Base-by-base conservation (phyloP, 2,113 vertebrate genomes). In the Mesocricetus auratus region DNA sequence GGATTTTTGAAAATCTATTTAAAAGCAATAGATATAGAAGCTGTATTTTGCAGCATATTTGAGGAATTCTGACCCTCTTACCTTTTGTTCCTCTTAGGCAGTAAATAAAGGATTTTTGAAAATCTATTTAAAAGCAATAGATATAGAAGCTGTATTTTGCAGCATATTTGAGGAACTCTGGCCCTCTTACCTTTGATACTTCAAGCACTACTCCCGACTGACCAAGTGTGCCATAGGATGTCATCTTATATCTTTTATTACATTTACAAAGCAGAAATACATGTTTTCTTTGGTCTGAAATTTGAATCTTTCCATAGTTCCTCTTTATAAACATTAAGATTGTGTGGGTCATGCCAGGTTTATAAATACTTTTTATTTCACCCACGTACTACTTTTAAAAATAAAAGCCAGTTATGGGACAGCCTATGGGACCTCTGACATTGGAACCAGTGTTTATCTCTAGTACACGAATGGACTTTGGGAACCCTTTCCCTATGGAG, bases 321-420 rank as follows among this genome's bases (percentile, higher is more conserved):
- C 31, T 94, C 42, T 79, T 92, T 75, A 47, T 33, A 74, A 88
- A 94, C 3, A 45, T 19, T 62, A 69, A 24, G 81, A 69, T 22
- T 71, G 33, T 64, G 6, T 45, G 21, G 3, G 90, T 58, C 50
- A 39, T 66, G 36, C 21, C 31, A 90, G 77, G 5, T 2, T 47
- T 91, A 19, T 50, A 95, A 42, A n/a, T 60, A n/a, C 13, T 5
- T 79, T 95, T 91, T 53, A 79, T 68, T 90, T 87, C 68, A 62
- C 2, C 4, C 29, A 29, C 10, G 58, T 10, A 29, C 17, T 91
- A 22, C 19, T 68, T 62, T 29, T 33, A 69, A 33, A 33, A 68
- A 81, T n/a, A 50, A 92, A 90, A 53, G 16, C 66, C n/a, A 36
- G 53, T 13, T 56, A 56, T 11, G 53, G 12, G 53, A 13, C 53